Evolutionary conservation across 1,140 invertebrate species (phyloP), one percentile per base, ranked within the genome.

Genomic region (Propsilocerus akamusi): DNA sequence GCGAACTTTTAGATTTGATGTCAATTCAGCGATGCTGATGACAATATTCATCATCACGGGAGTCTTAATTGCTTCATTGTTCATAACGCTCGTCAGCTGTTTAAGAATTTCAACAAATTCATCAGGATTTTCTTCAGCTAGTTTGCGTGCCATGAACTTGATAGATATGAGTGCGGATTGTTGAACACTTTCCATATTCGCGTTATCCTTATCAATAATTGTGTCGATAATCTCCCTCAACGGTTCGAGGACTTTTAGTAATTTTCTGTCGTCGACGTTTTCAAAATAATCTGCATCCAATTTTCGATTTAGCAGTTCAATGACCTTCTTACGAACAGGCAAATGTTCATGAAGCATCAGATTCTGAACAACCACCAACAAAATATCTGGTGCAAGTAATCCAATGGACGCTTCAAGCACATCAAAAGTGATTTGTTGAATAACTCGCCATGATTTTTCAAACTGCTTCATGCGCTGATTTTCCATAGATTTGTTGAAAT

Each of bases 261-360:
- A 58, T 47, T 76, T 56, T 3, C 59, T 48, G 30, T 68, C 61
- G 14, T 68, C 59, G 20, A 70, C 69, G 14, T 71, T 60, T 12
- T 66, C 58, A 46, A 77, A 74, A 53, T 78, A 78, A 49, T 77
- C 72, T n/a, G 69, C 63, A 26, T 75, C 76, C 4, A 95, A 65
- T 63, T 89, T 83, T 14, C 71, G 71, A 55, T 87, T 90, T 0
- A 95, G 62, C 22, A 96, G 60, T 57, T 94, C 89, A 64, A 94
- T 72, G 0, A 83, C 77, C 63, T 89, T 86, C 47, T 80, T 74
- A 55, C 81, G 73, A 2, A 95, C 80, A 2, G 74, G 73, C 1
- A 75, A 56, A 11, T 83, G 57, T 17, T 77, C 71, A 56, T 90
- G 79, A 12, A 72, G 65, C 53, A 92, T 61, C 28, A 93, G 67